Base-by-base conservation (phyloP, 2,113 vertebrate species). In the Burhinus oedicnemus region DNA sequence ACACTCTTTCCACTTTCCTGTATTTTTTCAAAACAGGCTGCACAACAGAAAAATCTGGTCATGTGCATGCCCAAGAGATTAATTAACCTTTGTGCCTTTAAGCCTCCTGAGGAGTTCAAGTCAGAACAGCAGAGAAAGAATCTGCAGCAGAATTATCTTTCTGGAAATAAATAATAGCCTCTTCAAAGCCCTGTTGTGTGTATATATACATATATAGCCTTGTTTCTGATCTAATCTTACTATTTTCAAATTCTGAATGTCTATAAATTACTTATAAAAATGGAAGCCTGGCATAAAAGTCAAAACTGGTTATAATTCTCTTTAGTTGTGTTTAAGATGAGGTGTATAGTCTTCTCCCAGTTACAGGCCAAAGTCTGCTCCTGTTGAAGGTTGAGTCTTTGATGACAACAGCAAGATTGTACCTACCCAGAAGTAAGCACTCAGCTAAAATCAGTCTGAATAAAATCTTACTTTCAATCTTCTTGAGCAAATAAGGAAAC, bases 71-170 rank as follows among this genome's bases (percentile, higher is more conserved):
- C 74, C 38, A 55, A 81, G 83, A 78, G 94, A 77, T 92, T 83
- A 79, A 71, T 8, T 92, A 87, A 88, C 76, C 89, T 96, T 88
- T 93, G 83, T 65, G 26, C 91, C 44, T 81, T 68, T 70, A 58
- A 90, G 18, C 40, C 26, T 86, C 65, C 52, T 12, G 42, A 83
- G 72, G 76, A 81, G 54, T 58, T 81, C 22, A 66, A 65, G 19
- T 64, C n/a, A n/a, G 71, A 85, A 23, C 18, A 84, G 57, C 38
- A 79, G 81, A 27, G 55, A 69, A 49, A 64, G 68, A 68, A 34
- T 38, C 32, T 34, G 44, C 32, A 66, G 75, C 60, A 58, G 88
- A 89, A 70, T 55, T 83, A 36, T 54, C 83, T 52, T 83, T 51
- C 74, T 69, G 66, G 38, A 80, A 87, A 79, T 42, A 81, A 93